A percentile compares a stretch with the other conserved stretches of the same genome.
phyloP scores from a whole-genome alignment of 2,888 invertebrate species.

The Pristionchus exspectatus region DNA sequence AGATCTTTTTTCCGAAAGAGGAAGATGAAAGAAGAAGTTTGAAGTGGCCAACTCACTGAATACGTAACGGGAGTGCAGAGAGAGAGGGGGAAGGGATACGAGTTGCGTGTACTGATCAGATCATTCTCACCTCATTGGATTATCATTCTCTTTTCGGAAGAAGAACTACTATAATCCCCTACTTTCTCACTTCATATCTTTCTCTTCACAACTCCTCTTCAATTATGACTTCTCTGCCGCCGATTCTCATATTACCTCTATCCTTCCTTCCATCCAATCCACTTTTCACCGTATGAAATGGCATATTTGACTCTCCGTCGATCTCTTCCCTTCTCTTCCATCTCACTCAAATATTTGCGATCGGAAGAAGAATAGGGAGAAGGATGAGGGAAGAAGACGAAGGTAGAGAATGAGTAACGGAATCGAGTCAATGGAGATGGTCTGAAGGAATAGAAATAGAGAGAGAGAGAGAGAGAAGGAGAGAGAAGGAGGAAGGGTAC shows the following conservation, averaged over 20 bases:
- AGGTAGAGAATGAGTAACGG: slow-evolving; percentile 51
- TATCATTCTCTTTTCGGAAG: slow-evolving; percentile 18
- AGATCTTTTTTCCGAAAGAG: slow-evolving; percentile 3
- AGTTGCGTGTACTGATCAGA: neutral
- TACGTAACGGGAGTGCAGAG: slow-evolving; percentile 12
- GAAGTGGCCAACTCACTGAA: neutral
- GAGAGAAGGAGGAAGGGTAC: slow-evolving; percentile 46
- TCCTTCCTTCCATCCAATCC: neutral
- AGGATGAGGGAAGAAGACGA: slow-evolving; percentile 52
- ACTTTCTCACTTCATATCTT: neutral
- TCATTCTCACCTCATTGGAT: slow-evolving; percentile 34
- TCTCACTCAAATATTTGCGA: slow-evolving; percentile 39
- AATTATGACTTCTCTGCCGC: neutral
- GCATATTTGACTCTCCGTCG: slow-evolving; percentile 46
- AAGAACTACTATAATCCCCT: slow-evolving; percentile 6
- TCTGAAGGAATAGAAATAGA: neutral
- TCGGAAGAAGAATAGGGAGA: slow-evolving; percentile 39
- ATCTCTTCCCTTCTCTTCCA: slow-evolving; percentile 6
- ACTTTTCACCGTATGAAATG: slow-evolving; percentile 11
- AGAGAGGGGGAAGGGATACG: neutral
- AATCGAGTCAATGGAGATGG: slow-evolving; percentile 50
- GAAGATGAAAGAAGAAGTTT: slow-evolving; percentile 43
- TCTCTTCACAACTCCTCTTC: slow-evolving; percentile 29
- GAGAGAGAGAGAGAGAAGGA: slow-evolving; percentile 47
- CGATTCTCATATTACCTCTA: slow-evolving; percentile 6